Percentiles rank a stretch among this genome's conserved stretches.
Evolutionary conservation across 2,113 vertebrate species (phyloP).

Genomic region (Microcebus tavaratra): DNA sequence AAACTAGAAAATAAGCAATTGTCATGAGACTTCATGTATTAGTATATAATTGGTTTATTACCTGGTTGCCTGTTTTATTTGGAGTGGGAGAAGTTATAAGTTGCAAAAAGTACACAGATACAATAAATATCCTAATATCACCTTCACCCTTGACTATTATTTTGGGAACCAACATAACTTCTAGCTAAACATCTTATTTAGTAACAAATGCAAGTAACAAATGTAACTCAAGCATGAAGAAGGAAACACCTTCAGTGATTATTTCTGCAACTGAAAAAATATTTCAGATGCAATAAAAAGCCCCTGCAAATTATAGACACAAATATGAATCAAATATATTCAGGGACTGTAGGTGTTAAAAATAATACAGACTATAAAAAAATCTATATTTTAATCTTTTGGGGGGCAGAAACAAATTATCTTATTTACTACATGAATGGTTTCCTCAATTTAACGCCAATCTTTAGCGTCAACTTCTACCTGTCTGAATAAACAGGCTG

Average conservation of each 20-base stretch:
- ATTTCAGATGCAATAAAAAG: conserved; percentile 35
- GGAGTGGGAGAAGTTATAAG: background rate
- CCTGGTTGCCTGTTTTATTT: background rate
- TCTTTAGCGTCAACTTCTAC: conserved; percentile 89
- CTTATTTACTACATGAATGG: conserved; percentile 93
- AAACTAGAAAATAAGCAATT: background rate
- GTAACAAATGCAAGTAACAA: background rate
- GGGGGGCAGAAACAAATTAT: conserved; percentile 87
- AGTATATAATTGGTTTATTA: background rate
- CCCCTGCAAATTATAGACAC: conserved; percentile 67
- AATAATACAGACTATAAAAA: conserved; percentile 78
- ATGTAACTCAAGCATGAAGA: background rate
- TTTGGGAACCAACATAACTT: conserved; percentile 37
- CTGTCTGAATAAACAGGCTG: conserved; percentile 87
- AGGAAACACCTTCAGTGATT: conserved; percentile 1
- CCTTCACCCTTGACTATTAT: background rate
- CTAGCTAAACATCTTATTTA: conserved; percentile 37
- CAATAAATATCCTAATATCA: background rate
- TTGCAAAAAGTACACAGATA: background rate
- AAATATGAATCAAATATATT: conserved; percentile 64
- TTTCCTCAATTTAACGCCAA: conserved; percentile 93
- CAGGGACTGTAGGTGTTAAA: conserved; percentile 81
- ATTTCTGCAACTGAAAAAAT: conserved; percentile 51
- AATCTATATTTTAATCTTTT: conserved; percentile 90
- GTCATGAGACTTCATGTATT: background rate